These are phyloP conservation scores for Zaprionus gabonicus DNA, from an alignment of 1,140 invertebrate genomes.

Conservation along the genomic window DNA sequence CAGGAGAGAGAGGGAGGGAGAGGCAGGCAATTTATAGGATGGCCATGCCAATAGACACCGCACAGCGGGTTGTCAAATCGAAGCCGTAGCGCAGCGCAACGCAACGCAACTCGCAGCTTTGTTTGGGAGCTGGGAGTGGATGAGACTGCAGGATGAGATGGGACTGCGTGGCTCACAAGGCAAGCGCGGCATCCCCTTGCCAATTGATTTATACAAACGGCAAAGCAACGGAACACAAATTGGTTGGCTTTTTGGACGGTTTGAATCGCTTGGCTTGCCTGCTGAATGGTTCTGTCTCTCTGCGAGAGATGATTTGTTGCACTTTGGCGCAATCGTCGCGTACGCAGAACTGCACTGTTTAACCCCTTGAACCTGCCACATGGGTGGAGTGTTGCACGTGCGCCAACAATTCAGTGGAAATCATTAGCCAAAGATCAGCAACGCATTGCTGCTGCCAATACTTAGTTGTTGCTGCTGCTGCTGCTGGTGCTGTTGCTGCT, in stretches of 20 bases:
- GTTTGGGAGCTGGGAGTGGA: not conserved
- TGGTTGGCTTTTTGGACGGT: constrained; percentile 55
- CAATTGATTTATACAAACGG: constrained; percentile 83
- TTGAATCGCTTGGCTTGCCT: constrained; percentile 47
- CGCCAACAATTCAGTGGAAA: constrained; percentile 39
- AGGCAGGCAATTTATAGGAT: constrained; percentile 75
- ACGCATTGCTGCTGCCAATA: constrained; percentile 19
- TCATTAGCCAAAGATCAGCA: constrained; percentile 47
- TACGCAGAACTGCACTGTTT: constrained; percentile 76
- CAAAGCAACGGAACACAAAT: constrained; percentile 83
- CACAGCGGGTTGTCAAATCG: constrained; percentile 75
- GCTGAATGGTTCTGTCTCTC: constrained; percentile 11
- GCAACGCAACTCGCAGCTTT: constrained; percentile 18
- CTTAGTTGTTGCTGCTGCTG: not conserved
- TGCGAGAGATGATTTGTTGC: constrained; percentile 76
- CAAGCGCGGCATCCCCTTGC: constrained; percentile 40
- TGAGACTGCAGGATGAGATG: not conserved
- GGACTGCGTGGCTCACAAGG: not conserved
- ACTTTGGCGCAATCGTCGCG: constrained; percentile 69
- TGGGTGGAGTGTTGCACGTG: constrained; percentile 56
- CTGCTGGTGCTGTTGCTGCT: not conserved
- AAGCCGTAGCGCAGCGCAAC: constrained; percentile 12
- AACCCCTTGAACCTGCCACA: constrained; percentile 68
- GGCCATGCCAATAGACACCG: constrained; percentile 73
- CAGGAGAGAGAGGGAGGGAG: not conserved